Evolutionary conservation across 2,113 vertebrate genomes (phyloP), one percentile per base, ranked within the genome.

Genomic region (Aythya baeri): DNA sequence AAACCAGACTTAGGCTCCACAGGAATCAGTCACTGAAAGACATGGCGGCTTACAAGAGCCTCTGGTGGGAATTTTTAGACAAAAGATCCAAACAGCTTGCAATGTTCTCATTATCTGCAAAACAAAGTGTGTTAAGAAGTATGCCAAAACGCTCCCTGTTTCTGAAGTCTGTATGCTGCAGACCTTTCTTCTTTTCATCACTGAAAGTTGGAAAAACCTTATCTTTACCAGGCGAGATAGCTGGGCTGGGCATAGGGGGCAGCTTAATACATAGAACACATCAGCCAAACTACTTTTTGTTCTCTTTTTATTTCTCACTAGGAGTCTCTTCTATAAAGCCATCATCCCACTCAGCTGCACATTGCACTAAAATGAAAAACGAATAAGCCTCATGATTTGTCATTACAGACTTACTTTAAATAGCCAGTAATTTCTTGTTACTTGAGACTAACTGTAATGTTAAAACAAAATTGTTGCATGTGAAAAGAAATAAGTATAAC

Each of bases 11-110:
- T 79, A 23, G 58, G 16, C 92, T 97, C 95, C 72, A 32, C 77
- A 94, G 97, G 96, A 97, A 92, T 85, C 92, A 91, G 67, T 15
- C 88, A 65, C 71, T 82, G 94, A 95, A 97, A 97, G 89, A 83
- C 75, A 74, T 14, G 46, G 73, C 5, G 43, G 57, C 65, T 95
- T 93, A 87, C 80, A 93, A 86, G 91, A 96, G 89, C 38, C 85
- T 95, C 96, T 96, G 77, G 86, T 96, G 92, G 91, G 91, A 94
- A 89, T 86, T 97, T 97, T 88, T 55, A 96, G 87, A 97, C 96
- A 98, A 98, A 98, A 97, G 95, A 91, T 29, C n/a, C 81, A 97
- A 96, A 88, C 88, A 97, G 96, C 84, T 98, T 98, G 96, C 91
- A 93, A 96, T 93, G 82, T 97, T 83, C 97, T 97, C 94, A 97